Base-by-base conservation (phyloP, 2,888 invertebrate genomes). In the Lepidochrysops patricia region DNA sequence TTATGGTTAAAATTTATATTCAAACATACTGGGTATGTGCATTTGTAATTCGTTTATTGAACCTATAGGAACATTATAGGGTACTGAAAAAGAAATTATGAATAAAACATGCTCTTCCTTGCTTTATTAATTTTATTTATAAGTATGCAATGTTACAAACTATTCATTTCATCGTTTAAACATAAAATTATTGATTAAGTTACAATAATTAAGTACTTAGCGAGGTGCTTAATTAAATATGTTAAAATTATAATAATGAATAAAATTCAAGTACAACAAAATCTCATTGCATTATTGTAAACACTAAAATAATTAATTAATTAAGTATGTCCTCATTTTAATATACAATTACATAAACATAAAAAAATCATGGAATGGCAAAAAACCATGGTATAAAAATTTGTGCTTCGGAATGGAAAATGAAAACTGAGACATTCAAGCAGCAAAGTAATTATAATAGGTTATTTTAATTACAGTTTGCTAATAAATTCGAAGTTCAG, bases 111-210 rank as follows among this genome's bases (percentile, higher is more conserved):
- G 43, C 19, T 26, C 13, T 54, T 19, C 32, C 75, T 76, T 75
- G 72, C 70, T 84, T 82, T 82, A 82, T 84, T 84, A 77, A 83
- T 79, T 82, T 76, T 77, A 80, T 81, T 73, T 80, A 84, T 81
- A 84, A 64, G 64, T 72, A 71, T 63, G 65, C 66, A 68, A 64
- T 60, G 61, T 67, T 82, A 84, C 71, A 72, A 74, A 74, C 80
- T 84, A 83, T 77, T 81, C 79, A 77, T 67, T 74, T 78, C 72
- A 79, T 77, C 78, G 80, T 58, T 34, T 58, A 35, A 50, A 58
- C 9, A 15, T 50, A 58, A 80, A 82, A 60, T 68, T 70, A 43
- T 43, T 43, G 19, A 19, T 43, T 75, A 79, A 76, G 74, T 76
- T 77, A 80, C 64, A 74, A 68, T 77, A 72, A 70, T 79, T 79